Evolutionary conservation across 23 tunicate species (phyloP).

Genomic region (Trididemnum clinides): DNA sequence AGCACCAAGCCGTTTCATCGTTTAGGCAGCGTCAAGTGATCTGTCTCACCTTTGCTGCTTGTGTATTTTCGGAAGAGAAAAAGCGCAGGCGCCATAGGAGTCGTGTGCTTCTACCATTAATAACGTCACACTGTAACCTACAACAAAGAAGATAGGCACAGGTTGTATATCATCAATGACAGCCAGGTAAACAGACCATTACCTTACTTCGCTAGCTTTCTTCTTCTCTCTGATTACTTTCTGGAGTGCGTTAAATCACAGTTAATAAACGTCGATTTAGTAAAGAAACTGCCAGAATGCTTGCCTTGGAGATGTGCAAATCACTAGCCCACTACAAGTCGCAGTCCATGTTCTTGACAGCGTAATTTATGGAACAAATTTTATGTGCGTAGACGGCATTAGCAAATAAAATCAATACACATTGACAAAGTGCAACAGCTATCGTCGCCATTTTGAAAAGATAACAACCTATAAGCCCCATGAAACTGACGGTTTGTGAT

Average conservation of each 20-base stretch:
- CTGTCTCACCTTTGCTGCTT: too few species aligned
- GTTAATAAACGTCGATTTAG: slow-evolving; percentile 49
- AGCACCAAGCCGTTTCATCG: neutral
- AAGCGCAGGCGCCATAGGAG: neutral
- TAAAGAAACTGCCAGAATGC: neutral
- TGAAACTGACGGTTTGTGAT: neutral
- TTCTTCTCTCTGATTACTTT: neutral
- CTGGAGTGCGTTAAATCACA: slow-evolving; percentile 35
- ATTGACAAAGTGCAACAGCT: neutral
- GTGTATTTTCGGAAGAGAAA: too few species aligned
- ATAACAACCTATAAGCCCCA: neutral
- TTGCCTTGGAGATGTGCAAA: slow-evolving; percentile 37
- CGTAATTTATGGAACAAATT: slow-evolving; percentile 21
- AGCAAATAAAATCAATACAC: slow-evolving; percentile 7
- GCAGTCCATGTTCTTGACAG: neutral
- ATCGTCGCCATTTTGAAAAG: neutral
- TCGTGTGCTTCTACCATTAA: neutral
- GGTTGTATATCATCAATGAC: slow-evolving; percentile 19
- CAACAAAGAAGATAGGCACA: neutral
- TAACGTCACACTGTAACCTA: slow-evolving; percentile 16
- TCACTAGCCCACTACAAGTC: neutral
- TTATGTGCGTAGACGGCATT: neutral
- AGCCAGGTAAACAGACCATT: slow-evolving; percentile 8
- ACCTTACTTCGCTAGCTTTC: neutral
- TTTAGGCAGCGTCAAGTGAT: neutral